Conservation (phyloP, 1,140 invertebrate species). For the Mizuhopecten yessoensis region DNA sequence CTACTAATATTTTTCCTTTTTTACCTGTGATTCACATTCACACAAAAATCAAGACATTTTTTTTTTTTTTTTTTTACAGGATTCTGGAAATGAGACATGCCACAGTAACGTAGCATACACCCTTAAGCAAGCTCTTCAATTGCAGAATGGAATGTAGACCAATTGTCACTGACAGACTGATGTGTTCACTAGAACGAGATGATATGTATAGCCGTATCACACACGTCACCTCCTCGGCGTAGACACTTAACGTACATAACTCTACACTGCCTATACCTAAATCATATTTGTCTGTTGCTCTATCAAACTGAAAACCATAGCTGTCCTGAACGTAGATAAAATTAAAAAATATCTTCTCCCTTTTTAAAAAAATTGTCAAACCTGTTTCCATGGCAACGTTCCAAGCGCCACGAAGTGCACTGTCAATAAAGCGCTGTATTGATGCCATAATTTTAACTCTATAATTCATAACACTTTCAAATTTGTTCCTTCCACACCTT, state of each 20-base stretch:
- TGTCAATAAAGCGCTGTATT: background rate
- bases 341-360: background rate
- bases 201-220: background rate
- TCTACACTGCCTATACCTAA: background rate
- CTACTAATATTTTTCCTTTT: no score
- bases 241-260: background rate
- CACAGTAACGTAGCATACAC: no score
- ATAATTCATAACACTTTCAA: background rate
- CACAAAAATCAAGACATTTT: no score
- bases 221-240: background rate
- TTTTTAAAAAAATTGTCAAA: background rate
- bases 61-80: no score
- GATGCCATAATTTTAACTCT: background rate
- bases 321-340: background rate
- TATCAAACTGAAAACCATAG: background rate
- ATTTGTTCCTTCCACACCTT: background rate
- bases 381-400: background rate
- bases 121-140: no score
- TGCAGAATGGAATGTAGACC: no score
- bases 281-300: background rate
- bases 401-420: background rate
- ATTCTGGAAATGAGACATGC: no score
- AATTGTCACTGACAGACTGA: no score
- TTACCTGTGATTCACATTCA: no score
- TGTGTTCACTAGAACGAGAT: background rate